Evolutionary conservation across 2,888 invertebrate genomes (phyloP).

Genomic region (Allacma fusca): DNA sequence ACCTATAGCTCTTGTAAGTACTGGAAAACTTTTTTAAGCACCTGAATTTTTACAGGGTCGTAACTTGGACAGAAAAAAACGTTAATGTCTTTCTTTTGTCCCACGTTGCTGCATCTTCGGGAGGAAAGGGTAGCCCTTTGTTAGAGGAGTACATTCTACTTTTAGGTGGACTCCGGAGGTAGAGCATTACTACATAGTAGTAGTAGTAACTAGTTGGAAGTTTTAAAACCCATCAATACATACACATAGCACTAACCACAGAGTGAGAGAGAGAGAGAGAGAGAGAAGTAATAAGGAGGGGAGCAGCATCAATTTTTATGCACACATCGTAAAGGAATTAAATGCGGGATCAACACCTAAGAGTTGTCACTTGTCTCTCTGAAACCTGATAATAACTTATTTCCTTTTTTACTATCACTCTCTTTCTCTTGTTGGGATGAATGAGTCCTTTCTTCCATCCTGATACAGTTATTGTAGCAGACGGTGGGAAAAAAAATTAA

Average conservation of each 20-base stretch:
- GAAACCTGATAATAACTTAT: neutral
- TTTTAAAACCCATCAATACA: neutral
- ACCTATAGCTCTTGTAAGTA: neutral
- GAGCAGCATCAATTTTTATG: conserved; percentile 12
- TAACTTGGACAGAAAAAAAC: conserved; percentile 33
- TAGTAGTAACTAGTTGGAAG: neutral
- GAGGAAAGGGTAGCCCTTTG: conserved; percentile 4
- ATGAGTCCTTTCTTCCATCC: neutral
- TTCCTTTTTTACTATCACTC: neutral
- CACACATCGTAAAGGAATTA: conserved; percentile 36
- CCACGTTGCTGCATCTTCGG: conserved; percentile 10
- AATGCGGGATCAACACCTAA: conserved; percentile 37
- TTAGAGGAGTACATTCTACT: neutral
- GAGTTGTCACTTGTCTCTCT: conserved; percentile 25
- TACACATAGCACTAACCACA: conserved; percentile 23
- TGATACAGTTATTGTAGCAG: neutral
- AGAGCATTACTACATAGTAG: too few species aligned
- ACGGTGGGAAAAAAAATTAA: neutral
- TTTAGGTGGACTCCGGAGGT: neutral
- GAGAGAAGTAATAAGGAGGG: neutral
- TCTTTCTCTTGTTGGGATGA: neutral
- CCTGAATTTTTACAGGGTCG: conserved; percentile 35
- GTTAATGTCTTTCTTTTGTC: conserved; percentile 36
- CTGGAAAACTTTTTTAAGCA: conserved; percentile 7
- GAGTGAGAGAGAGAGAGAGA: too few species aligned